Percentiles rank a stretch among this genome's conserved stretches.
These are phyloP conservation scores for Tauraco erythrolophus DNA, from an alignment of 2,113 vertebrate species.

Conservation along the genomic window DNA sequence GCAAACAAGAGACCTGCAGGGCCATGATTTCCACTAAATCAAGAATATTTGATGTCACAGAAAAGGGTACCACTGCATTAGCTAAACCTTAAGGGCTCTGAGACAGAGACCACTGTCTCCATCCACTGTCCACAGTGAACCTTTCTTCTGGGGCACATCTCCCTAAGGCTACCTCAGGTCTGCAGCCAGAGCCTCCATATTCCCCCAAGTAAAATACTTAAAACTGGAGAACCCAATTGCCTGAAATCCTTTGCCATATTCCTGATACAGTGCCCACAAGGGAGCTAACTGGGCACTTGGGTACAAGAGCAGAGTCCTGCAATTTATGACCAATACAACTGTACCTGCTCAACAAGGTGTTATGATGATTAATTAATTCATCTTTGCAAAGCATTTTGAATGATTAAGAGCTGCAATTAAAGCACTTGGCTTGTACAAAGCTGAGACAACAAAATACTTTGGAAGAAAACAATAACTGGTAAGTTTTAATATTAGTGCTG, in stretches of 20 bases:
- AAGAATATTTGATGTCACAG: neutral
- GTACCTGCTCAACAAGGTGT: neutral
- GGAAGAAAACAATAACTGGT: slow-evolving; percentile 45
- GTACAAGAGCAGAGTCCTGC: neutral
- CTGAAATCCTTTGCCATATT: neutral
- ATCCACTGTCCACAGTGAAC: neutral
- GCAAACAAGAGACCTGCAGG: neutral
- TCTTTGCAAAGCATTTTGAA: slow-evolving; percentile 36
- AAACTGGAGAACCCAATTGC: neutral
- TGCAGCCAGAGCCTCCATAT: neutral
- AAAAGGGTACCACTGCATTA: neutral
- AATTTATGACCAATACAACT: neutral
- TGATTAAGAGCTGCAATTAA: slow-evolving; percentile 57
- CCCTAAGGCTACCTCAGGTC: neutral
- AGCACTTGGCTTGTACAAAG: slow-evolving; percentile 45
- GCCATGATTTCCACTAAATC: neutral
- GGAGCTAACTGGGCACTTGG: neutral
- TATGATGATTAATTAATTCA: slow-evolving; percentile 41
- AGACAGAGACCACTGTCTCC: neutral
- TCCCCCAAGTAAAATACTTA: neutral
- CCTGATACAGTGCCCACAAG: too few relatives aligned
- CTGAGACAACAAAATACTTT: slow-evolving; percentile 60
- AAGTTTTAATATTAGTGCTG: slow-evolving; percentile 37
- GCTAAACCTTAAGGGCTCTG: neutral
- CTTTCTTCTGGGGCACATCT: neutral